Conservation (phyloP, 2,113 vertebrate genomes). For the Hylia prasina region DNA sequence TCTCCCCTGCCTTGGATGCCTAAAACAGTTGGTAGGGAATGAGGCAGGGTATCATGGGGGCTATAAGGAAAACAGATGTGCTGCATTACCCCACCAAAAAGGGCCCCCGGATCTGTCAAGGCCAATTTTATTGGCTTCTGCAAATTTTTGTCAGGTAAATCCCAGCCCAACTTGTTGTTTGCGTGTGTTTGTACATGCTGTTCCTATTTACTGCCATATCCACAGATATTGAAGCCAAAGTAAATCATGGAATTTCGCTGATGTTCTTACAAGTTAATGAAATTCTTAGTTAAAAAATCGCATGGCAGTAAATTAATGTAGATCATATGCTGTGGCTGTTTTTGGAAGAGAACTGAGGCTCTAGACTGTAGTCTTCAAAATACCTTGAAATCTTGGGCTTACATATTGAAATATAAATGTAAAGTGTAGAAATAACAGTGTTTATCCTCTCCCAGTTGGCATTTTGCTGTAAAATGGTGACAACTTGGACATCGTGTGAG, state of each 20-base stretch:
- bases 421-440: neutral
- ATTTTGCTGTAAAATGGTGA: constrained; percentile 15
- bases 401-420: neutral
- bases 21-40: constrained; percentile 45
- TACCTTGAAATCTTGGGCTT: neutral
- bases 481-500: neutral
- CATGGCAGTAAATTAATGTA: neutral
- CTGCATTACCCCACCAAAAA: constrained; percentile 13
- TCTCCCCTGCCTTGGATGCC: neutral
- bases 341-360: neutral
- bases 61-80: constrained; percentile 41
- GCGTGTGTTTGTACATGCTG: neutral
- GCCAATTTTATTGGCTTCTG: neutral
- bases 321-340: neutral
- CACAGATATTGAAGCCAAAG: neutral
- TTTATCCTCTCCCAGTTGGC: neutral
- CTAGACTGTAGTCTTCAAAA: neutral
- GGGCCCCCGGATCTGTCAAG: neutral
- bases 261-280: constrained; percentile 8
- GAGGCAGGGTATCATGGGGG: constrained; percentile 4
- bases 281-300: neutral
- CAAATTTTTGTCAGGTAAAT: constrained; percentile 27
- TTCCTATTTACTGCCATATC: neutral
- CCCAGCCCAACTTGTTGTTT: neutral
- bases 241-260: neutral